phyloP scores from a whole-genome alignment of 2,888 invertebrate species.

The Plagiodera versicolora region DNA sequence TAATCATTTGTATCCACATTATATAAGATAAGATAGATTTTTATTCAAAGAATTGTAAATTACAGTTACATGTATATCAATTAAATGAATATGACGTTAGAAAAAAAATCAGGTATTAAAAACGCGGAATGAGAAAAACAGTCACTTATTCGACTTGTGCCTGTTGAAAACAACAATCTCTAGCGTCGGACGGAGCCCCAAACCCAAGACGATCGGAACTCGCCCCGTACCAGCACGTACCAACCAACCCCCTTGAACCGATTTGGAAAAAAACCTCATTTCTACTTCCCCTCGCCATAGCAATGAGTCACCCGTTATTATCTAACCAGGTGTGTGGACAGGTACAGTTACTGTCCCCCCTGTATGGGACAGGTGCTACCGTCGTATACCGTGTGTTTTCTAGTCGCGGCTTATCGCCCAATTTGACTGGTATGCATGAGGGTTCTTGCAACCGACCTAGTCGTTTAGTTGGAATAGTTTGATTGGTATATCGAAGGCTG shows the following conservation, averaged over 20 bases:
- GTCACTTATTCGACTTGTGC: neutral
- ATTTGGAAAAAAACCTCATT: constrained; percentile 31
- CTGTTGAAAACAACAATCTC: neutral
- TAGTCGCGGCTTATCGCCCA: constrained; percentile 33
- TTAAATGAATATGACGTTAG: too few relatives aligned
- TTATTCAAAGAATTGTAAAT: too few relatives aligned
- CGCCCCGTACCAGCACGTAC: constrained; percentile 41
- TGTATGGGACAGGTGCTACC: constrained; percentile 15
- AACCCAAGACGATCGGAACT: constrained; percentile 5
- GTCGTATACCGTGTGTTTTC: constrained; percentile 11
- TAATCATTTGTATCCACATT: too few relatives aligned
- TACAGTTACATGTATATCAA: too few relatives aligned
- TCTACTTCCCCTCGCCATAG: constrained; percentile 36
- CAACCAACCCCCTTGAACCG: constrained; percentile 29
- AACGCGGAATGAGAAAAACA: too few relatives aligned
- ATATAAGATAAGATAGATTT: too few relatives aligned
- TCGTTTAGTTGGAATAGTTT: constrained; percentile 22
- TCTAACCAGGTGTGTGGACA: constrained; percentile 48
- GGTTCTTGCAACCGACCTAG: constrained; percentile 23
- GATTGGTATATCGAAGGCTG: constrained; percentile 29
- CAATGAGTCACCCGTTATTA: constrained; percentile 44
- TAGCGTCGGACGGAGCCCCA: neutral
- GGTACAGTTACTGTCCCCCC: constrained; percentile 32
- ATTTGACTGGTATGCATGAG: constrained; percentile 26
- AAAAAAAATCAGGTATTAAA: too few relatives aligned